Base-by-base conservation (phyloP, 2,888 invertebrate species). In the Rhingia rostrata region DNA sequence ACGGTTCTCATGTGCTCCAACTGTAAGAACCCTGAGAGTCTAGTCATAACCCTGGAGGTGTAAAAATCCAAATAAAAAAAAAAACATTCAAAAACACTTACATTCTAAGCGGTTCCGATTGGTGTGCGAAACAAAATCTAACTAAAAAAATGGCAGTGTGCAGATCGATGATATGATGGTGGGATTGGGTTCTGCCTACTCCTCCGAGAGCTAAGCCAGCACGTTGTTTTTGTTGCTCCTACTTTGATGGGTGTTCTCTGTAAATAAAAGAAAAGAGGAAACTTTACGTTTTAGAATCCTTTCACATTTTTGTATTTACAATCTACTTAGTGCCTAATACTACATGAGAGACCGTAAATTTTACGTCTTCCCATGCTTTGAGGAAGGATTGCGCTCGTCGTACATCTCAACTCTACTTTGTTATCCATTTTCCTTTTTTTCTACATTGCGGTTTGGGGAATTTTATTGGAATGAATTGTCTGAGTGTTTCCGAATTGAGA, bases 291-390 rank as follows among this genome's bases (percentile, higher is more conserved):
- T 6, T 22, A 33, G 54, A 69, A 64, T 12, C 37, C 47, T 64
- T 81, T 37, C 43, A 32, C 22, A 41, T 39, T 60, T 49, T 47
- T 80, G 0, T 49, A 66, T 81, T 74, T 73, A 64, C 75, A 75
- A 75, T 63, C 64, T 75, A 75, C 70, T 70, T 69, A 81, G 70
- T 82, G 64, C 53, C 70, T 81, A 69, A 81, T 74, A 58, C 74
- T 54, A 67, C 53, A 35, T 58, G 41, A 51, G 37, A 69, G 37
- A 41, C 33, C 35, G 64, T 58, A 63, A 67, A 63, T 67, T 69
- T 69, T 9, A 54, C 53, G 33, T 49, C 12, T 49, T 33, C 14
- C 49, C 30, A 9, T 47, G 37, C 30, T 51, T 43, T 54, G 4
- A 12, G 22, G 22, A 22, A 22, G 22, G 22, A 22, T 22, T 22